Base-by-base conservation (phyloP, 2,888 invertebrate genomes). In the Noctua janthe region DNA sequence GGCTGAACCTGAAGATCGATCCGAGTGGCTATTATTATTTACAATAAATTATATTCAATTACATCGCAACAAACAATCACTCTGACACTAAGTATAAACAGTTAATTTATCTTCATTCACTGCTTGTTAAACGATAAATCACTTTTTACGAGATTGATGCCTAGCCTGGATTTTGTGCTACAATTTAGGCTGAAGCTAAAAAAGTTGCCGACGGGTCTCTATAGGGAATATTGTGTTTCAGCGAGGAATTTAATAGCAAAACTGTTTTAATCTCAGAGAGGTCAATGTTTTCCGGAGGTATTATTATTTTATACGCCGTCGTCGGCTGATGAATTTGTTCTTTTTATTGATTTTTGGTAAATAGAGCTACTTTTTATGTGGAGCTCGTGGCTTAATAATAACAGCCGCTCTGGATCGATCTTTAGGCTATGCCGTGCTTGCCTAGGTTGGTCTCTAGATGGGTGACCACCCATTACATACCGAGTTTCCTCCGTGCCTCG, bases 71-170 rank as follows among this genome's bases (percentile, higher is more conserved):
- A 86, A 83, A 86, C 80, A 86, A 88, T 90, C 82, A 80, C 71
- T 47, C 35, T 15, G 47, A 74, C 71, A 56, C 64, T 76, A 67
- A 49, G 15, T 47, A 69, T 39, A 71, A 80, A 81, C 76, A 59
- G 78, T 80, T 81, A 81, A 84, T 88, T 82, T 78, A 89, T 90
- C 89, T 90, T 81, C 85, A 87, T 90, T 81, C 70, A 66, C 67
- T 13, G 1, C 72, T 71, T 72, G 74, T 82, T 78, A 66, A 71
- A 69, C 77, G 69, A 88, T 90, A 90, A 90, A 88, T 90, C 85
- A 89, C 89, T 81, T 80, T 84, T 81, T 87, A 71, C 39, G 70
- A 90, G 90, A 90, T 89, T 80, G 85, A 88, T 88, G 87, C 80
- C 75, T 73, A 74, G 81, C n/a, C 72, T 84, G 67, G 81, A 86